Evolutionary conservation across 2,888 invertebrate species (phyloP), one percentile per base, ranked within the genome.

Genomic region (Orthosia gracilis): DNA sequence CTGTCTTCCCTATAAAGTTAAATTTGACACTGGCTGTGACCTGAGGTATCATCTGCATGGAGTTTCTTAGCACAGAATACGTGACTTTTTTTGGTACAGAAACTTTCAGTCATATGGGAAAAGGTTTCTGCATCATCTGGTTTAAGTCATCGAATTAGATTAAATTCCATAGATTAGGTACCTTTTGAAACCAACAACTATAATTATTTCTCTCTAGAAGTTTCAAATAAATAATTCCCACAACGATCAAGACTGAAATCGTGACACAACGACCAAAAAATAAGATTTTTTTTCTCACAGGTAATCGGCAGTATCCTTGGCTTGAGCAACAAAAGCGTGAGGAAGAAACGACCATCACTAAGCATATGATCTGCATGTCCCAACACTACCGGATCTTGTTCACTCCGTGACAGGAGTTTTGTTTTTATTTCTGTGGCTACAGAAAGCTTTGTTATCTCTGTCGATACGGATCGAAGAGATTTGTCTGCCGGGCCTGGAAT

Each of bases 311-410:
- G 98, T 89, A 98, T 98, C 87, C 98, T 98, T 89, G 98, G 98
- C 9, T 97, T 98, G 91, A 98, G 98, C 93, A 98, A 97, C 89
- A 98, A 98, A 92, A 97, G 97, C 86, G 98, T 98, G 85, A 96
- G 98, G 89, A 98, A 98, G 96, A 98, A 98, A 96, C 97, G 98
- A 85, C 98, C 98, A 58, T 98, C 98, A 23, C 96, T 98, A 84
- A 98, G 98, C 94, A 98, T 98, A 97, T 98, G 97, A 97, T 91
- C 91, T 84, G 89, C 81, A 77, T 69, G 82, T 80, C 79, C 80
- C 80, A 50, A 76, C 76, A 69, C 73, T 75, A 78, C 74, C 78
- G 91, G 91, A 90, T 91, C 89, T 92, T 89, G 91, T 92, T 93
- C 85, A 93, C 96, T 96, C 96, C 94, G 87, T 89, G 93, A 92